Percentiles rank a stretch among this genome's conserved stretches.
phyloP scores from a whole-genome alignment of 2,888 invertebrate genomes.

The Ischnus inquisitorius region DNA sequence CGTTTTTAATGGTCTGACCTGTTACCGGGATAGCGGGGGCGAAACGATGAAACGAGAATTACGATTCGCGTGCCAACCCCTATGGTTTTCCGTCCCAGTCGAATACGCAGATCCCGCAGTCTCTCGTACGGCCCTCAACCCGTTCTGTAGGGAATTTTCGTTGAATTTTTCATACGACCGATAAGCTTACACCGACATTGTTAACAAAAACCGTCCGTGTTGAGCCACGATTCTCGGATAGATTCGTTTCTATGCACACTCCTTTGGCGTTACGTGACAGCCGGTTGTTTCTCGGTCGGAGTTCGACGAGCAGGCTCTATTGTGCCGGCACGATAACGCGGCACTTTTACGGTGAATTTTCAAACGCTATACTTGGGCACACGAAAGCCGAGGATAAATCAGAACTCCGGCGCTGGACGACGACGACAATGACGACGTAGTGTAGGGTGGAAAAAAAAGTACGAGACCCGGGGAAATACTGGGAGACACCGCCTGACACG shows the following conservation, averaged over 20 bases:
- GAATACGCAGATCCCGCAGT: constrained; percentile 28
- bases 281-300: constrained; percentile 60
- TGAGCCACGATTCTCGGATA: constrained; percentile 40
- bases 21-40: constrained; percentile 69
- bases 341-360: constrained; percentile 47
- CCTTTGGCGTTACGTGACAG: constrained; percentile 63
- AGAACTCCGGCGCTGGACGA: constrained; percentile 57
- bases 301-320: constrained; percentile 51
- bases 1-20: constrained; percentile 73
- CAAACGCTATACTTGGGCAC: constrained; percentile 63
- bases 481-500: constrained; percentile 66
- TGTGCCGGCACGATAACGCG: constrained; percentile 11
- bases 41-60: constrained; percentile 68
- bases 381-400: constrained; percentile 65
- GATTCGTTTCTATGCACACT: constrained; percentile 4
- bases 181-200: constrained; percentile 42
- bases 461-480: constrained; percentile 42
- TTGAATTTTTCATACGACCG: constrained; percentile 20
- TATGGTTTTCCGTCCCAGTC: constrained; percentile 35
- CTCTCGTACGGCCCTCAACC: not conserved
- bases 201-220: constrained; percentile 25
- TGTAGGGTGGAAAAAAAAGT: constrained; percentile 36
- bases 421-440: constrained; percentile 52
- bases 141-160: constrained; percentile 20
- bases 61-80: constrained; percentile 65